phyloP scores from a whole-genome alignment of 1,140 invertebrate genomes.

The Heliconius melpomene region DNA sequence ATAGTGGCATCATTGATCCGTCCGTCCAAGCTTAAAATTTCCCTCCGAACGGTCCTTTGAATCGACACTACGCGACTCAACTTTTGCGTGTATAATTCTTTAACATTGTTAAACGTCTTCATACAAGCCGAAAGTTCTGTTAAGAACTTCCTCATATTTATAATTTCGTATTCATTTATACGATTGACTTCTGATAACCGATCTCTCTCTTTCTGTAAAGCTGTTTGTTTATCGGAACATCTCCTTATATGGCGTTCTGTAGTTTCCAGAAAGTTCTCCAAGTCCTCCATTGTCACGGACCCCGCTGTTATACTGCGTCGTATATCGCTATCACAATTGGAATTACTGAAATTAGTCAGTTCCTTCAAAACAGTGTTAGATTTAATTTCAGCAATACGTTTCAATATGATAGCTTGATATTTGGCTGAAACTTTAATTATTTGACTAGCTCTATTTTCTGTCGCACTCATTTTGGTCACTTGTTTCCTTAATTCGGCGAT shows the following conservation, averaged over 20 bases:
- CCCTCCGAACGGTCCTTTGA: conserved; percentile 67
- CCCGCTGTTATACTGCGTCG: conserved; percentile 60
- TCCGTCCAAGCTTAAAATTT: conserved; percentile 64
- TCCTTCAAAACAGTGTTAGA: conserved; percentile 69
- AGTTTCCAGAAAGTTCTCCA: conserved; percentile 74
- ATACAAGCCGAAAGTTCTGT: conserved; percentile 66
- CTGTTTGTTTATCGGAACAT: conserved; percentile 65
- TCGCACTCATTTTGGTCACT: conserved; percentile 66
- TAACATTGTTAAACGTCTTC: conserved; percentile 67
- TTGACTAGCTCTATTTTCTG: conserved; percentile 67
- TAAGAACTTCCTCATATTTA: conserved; percentile 70
- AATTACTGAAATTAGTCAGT: conserved; percentile 69
- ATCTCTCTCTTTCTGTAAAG: conserved; percentile 70
- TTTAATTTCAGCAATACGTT: conserved; percentile 72
- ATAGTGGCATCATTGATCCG: conserved; percentile 53
- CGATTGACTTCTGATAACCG: conserved; percentile 63
- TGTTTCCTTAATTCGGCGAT: conserved; percentile 71
- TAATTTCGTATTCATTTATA: conserved; percentile 71
- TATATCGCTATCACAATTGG: conserved; percentile 58
- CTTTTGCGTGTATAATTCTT: conserved; percentile 68
- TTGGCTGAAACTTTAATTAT: conserved; percentile 74
- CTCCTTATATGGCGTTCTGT: conserved; percentile 66
- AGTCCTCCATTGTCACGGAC: conserved; percentile 69
- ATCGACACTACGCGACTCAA: conserved; percentile 61
- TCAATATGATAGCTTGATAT: conserved; percentile 74